Percentiles rank a stretch among this genome's conserved stretches.
These are phyloP conservation scores for Dasysyrphus albostriatus DNA, from an alignment of 2,888 invertebrate genomes.

Conservation along the genomic window DNA sequence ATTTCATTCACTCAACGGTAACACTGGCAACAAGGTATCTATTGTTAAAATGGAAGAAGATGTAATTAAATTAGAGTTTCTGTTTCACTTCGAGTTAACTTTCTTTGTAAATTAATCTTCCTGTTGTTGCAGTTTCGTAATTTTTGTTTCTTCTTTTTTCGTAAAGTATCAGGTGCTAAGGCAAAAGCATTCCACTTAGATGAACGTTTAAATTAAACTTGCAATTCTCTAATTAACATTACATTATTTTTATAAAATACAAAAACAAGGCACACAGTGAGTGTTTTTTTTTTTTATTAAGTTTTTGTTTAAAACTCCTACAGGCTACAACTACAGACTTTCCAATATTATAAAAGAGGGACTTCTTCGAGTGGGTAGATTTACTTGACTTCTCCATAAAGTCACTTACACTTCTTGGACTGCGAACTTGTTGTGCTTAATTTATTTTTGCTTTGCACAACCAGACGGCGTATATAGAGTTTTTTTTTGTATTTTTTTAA, in stretches of 20 bases:
- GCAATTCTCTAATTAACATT: conserved; percentile 12
- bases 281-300: background rate
- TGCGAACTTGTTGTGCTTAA: background rate
- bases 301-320: background rate
- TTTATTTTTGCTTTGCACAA: background rate
- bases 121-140: background rate
- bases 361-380: conserved; percentile 8
- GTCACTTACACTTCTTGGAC: background rate
- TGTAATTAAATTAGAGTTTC: conserved; percentile 26
- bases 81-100: background rate
- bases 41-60: background rate
- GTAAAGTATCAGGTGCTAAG: background rate
- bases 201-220: background rate
- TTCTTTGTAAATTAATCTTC: conserved; percentile 23
- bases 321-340: background rate
- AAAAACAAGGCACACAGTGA: background rate
- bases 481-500: background rate
- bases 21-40: background rate
- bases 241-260: background rate
- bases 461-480: background rate
- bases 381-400: conserved; percentile 10
- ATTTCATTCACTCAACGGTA: background rate
- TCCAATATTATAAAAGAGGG: background rate
- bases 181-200: conserved; percentile 8
- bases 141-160: background rate